Base-by-base conservation (phyloP, 2,113 vertebrate genomes). In the Recurvirostra avosetta region DNA sequence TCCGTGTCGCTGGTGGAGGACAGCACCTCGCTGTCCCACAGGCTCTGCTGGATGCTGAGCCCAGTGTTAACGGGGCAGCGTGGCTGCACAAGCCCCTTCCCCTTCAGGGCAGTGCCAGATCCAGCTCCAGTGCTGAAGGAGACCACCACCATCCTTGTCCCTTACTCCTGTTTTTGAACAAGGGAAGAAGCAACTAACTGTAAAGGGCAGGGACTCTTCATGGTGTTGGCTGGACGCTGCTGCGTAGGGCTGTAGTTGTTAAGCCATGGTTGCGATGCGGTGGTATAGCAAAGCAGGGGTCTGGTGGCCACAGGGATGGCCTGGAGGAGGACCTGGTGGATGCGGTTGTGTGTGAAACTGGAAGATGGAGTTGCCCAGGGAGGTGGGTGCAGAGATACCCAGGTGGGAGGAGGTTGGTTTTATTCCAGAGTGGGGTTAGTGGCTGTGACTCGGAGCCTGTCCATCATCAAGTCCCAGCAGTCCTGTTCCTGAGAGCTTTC, bases 61-160 rank as follows among this genome's bases (percentile, higher is more conserved):
- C 59, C 14, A 6, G 32, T 0, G 1, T 41, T 83, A 45, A 26
- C 0, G 1, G 59, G 36, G 15, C 14, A 49, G 32, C 0, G 1
- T 71, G 94, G 78, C 71, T 41, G n/a, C 23, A 8, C 0, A 1
- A 76, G n/a, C 38, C 30, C 41, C 41, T 71, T 78, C 38, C 55
- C 12, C 2, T 58, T 77, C 36, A 29, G 40, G 8, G 22, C n/a
- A 17, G 26, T 58, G 73, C 25, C 1, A 5, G 15, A 18, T 70
- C 32, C 6, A 7, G 32, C 38, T 73, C 22, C 36, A 61, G 26
- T 0, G 3, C 72, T 36, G 47, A 14, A 74, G 77, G 47, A 86
- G 40, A 53, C 66, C 40, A 12, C 14, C 6, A 6, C 9, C 26
- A 30, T 74, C 45, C 65, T 63, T 68, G 25, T 53, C 56, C 7